Conservation (phyloP, 2,797 vertebrate species). For the Cyprinodon diabolis region DNA sequence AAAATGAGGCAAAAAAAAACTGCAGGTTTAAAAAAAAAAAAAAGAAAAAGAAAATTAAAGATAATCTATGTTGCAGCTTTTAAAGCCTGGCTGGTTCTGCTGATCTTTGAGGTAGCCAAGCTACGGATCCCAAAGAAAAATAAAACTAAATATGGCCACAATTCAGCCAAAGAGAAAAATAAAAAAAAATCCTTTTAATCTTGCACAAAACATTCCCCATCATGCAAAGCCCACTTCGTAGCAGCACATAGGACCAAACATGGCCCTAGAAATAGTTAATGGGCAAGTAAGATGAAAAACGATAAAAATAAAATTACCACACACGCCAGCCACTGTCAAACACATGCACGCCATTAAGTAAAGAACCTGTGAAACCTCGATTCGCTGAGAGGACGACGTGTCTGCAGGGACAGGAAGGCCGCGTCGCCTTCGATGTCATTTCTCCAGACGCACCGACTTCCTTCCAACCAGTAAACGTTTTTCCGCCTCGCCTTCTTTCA, state of each 20-base stretch:
- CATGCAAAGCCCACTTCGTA: conserved; percentile 86
- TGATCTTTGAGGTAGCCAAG: conserved; percentile 64
- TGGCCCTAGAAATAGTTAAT: conserved; percentile 82
- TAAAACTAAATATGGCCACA: conserved; percentile 23
- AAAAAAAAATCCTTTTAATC: conserved; percentile 7
- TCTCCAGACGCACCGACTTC: neutral
- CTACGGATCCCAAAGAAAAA: conserved; percentile 70
- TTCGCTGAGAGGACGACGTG: neutral
- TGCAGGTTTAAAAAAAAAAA: conserved; percentile 44
- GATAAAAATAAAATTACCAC: conserved; percentile 11
- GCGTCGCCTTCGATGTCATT: neutral
- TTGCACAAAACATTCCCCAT: conserved; percentile 37
- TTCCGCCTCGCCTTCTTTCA: neutral
- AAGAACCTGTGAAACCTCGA: conserved; percentile 55
- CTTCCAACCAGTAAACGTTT: neutral
- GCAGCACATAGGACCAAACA: conserved; percentile 89
- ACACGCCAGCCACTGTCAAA: neutral
- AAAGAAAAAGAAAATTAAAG: conserved; percentile 62
- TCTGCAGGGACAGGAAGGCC: neutral
- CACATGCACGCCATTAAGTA: conserved; percentile 47
- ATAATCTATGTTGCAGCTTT: conserved; percentile 74
- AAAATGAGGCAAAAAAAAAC: conserved; percentile 66
- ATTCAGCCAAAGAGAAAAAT: conserved; percentile 28
- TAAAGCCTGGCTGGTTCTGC: conserved; percentile 72
- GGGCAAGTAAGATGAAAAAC: conserved; percentile 80